A percentile compares a stretch with the other conserved stretches of the same genome.
phyloP scores from a whole-genome alignment of 1,140 invertebrate genomes.

The Cryptotermes secundus region DNA sequence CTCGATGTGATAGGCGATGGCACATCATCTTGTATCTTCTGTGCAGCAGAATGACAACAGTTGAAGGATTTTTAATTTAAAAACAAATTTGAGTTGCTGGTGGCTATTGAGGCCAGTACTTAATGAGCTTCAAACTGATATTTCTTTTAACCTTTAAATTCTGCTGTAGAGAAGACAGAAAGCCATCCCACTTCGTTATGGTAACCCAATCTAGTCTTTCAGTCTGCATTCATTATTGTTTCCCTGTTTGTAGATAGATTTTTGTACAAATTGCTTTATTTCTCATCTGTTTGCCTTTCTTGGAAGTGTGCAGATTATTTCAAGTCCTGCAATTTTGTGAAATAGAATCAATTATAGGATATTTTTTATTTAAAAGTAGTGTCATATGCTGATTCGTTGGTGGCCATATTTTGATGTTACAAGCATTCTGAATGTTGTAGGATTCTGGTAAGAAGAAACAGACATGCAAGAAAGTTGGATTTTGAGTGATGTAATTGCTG shows the following conservation, averaged over 20 bases:
- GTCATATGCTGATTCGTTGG: neutral
- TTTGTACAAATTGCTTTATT: slow-evolving; percentile 30
- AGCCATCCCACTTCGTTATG: slow-evolving; percentile 25
- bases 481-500: neutral
- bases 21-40: slow-evolving; percentile 6
- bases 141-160: slow-evolving; percentile 17
- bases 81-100: neutral
- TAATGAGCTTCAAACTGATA: slow-evolving; percentile 1
- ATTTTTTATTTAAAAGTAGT: neutral
- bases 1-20: slow-evolving; percentile 33
- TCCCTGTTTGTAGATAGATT: slow-evolving; percentile 26
- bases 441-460: neutral
- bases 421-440: neutral
- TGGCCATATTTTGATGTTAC: neutral
- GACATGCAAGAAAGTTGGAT: neutral
- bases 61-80: slow-evolving; percentile 4
- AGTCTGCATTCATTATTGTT: slow-evolving; percentile 31
- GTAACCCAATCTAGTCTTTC: slow-evolving; percentile 34
- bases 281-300: neutral
- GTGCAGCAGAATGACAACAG: neutral
- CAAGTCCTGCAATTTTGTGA: slow-evolving; percentile 23
- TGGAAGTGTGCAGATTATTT: slow-evolving; percentile 11
- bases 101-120: slow-evolving; percentile 17
- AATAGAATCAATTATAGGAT: neutral
- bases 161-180: slow-evolving; percentile 27